Evolutionary conservation across 2,113 vertebrate genomes (phyloP).

Genomic region (Haplochromis vanheusdeni): DNA sequence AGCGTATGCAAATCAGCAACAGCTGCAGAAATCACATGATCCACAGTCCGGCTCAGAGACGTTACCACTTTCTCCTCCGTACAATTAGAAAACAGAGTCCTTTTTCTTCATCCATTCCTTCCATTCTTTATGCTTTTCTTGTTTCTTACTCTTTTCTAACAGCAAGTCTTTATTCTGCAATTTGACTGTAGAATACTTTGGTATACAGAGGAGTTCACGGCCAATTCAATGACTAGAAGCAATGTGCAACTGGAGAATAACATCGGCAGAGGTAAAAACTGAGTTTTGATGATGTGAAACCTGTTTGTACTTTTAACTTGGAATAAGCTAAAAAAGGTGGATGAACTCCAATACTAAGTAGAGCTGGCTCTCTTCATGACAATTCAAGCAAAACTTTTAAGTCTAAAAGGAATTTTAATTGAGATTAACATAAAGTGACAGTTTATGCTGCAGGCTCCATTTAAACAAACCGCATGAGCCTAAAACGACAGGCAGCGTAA

Average conservation of each 20-base stretch:
- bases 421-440: not conserved
- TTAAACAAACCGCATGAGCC: not conserved
- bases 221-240: not conserved
- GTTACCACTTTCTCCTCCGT: not conserved
- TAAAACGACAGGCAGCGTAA: not conserved
- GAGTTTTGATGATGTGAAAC: not conserved
- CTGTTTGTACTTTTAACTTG: not conserved
- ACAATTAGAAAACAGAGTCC: not conserved
- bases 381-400: not conserved
- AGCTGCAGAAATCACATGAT: constrained; percentile 59
- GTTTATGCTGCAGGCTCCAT: not conserved
- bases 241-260: not conserved
- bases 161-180: not conserved
- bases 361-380: not conserved
- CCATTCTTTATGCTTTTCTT: not conserved
- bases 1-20: constrained; percentile 20
- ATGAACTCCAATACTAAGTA: not conserved
- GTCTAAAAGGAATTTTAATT: not conserved
- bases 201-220: not conserved
- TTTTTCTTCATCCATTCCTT: not conserved
- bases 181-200: not conserved
- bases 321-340: not conserved
- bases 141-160: not conserved
- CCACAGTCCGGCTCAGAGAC: constrained; percentile 9
- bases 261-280: not conserved